These are phyloP conservation scores for Hirtodrosophila histrioides DNA, from an alignment of 2,888 invertebrate species.

Conservation along the genomic window DNA sequence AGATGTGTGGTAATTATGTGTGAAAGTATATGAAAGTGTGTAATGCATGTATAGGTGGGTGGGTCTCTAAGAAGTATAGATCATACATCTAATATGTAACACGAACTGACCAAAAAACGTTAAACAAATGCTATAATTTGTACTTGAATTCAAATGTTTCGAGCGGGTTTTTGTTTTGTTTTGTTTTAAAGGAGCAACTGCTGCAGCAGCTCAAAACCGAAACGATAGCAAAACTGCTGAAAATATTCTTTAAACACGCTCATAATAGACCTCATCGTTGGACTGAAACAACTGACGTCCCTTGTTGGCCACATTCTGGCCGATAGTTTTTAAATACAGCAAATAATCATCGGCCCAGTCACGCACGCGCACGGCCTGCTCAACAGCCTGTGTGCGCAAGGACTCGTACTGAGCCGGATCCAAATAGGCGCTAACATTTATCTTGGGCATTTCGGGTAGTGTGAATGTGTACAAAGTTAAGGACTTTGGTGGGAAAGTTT, in stretches of 20 bases:
- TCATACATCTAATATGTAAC: constrained; percentile 25
- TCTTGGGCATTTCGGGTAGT: constrained; percentile 78
- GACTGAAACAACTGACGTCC: constrained; percentile 84
- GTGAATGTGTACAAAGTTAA: constrained; percentile 75
- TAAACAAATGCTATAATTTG: constrained; percentile 66
- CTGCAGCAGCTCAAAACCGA: constrained; percentile 66
- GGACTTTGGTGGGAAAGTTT: constrained; percentile 82
- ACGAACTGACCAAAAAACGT: constrained; percentile 30
- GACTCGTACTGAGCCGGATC: constrained; percentile 79
- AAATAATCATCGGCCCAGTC: constrained; percentile 83
- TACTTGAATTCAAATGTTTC: constrained; percentile 58
- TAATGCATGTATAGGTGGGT: constrained; percentile 31
- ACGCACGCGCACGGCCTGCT: constrained; percentile 85
- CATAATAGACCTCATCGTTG: constrained; percentile 70
- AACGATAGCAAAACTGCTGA: constrained; percentile 54
- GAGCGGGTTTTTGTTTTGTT: constrained; percentile 23
- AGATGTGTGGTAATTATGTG: constrained; percentile 11
- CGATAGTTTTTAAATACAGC: constrained; percentile 85
- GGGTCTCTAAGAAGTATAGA: constrained; percentile 24
- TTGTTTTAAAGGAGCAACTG: constrained; percentile 45
- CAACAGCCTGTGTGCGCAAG: constrained; percentile 85
- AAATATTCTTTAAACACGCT: constrained; percentile 69
- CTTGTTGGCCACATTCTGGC: constrained; percentile 86
- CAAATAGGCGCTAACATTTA: constrained; percentile 77
- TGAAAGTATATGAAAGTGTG: constrained; percentile 19